A percentile compares a stretch with the other conserved stretches of the same genome.
phyloP scores from a whole-genome alignment of 2,797 vertebrate species.

The Hydrocynus forskahlii region DNA sequence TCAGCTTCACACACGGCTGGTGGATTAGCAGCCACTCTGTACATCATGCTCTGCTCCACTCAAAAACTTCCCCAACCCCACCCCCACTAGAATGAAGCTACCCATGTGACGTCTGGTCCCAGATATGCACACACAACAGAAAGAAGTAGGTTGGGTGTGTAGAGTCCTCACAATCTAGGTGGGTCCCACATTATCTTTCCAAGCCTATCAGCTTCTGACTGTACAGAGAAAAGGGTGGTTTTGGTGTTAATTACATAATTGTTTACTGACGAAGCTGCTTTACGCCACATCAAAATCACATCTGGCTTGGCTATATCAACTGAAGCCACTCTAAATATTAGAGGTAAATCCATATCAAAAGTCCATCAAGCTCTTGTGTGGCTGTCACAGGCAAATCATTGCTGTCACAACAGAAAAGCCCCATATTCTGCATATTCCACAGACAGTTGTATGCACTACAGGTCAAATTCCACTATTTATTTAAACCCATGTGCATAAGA shows the following conservation, averaged over 20 bases:
- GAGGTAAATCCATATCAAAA: background rate
- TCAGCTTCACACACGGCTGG: conserved; percentile 11
- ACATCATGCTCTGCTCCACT: background rate
- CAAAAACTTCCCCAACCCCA: conserved; percentile 18
- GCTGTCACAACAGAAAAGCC: too few species aligned
- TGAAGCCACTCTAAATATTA: background rate
- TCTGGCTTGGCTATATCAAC: background rate
- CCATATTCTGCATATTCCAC: too few species aligned
- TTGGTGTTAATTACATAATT: conserved; percentile 22
- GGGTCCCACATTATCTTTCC: background rate
- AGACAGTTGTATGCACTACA: too few species aligned
- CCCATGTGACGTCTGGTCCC: background rate
- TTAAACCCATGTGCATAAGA: too few species aligned
- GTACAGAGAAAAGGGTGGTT: background rate
- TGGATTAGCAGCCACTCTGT: conserved; percentile 28
- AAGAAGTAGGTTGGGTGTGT: background rate
- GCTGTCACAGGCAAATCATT: background rate
- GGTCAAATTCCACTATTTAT: too few species aligned
- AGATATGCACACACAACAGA: conserved; percentile 2
- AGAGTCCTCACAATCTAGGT: background rate
- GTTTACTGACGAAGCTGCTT: conserved; percentile 1
- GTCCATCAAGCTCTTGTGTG: background rate
- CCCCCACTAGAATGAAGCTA: background rate
- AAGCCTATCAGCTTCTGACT: conserved; percentile 7
- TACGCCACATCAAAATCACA: background rate